A percentile compares a stretch with the other conserved stretches of the same genome.
Conservation (phyloP, 2,888 invertebrate genomes). For the Capitulum mitella region DNA sequence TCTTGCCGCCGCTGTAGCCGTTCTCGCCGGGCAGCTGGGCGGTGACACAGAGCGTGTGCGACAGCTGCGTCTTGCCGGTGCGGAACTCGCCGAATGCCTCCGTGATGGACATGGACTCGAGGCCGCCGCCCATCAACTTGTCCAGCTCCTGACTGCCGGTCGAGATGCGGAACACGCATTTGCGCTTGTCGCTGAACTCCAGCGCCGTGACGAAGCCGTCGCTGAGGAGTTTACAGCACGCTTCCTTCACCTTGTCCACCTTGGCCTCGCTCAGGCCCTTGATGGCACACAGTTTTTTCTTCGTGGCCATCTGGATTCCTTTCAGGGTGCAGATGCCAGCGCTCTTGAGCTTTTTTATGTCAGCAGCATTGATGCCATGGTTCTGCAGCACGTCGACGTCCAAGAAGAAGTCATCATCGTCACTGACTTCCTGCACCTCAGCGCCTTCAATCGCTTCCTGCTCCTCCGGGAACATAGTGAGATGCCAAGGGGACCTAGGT, state of each 20-base stretch:
- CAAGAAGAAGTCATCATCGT: conserved; percentile 63
- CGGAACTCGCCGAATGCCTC: conserved; percentile 77
- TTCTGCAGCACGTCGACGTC: conserved; percentile 60
- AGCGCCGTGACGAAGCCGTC: conserved; percentile 65
- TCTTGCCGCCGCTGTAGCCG: conserved; percentile 61
- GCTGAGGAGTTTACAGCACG: conserved; percentile 46
- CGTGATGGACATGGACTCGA: conserved; percentile 76
- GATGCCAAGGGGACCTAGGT: not conserved
- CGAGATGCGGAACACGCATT: conserved; percentile 60
- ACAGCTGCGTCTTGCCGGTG: conserved; percentile 72
- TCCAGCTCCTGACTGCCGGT: conserved; percentile 48
- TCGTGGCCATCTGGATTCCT: conserved; percentile 71
- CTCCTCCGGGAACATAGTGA: conserved; percentile 28
- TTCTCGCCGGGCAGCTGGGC: conserved; percentile 60
- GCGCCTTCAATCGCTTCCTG: conserved; percentile 33
- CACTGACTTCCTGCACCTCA: conserved; percentile 43
- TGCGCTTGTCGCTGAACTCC: conserved; percentile 63
- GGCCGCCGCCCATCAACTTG: conserved; percentile 65
- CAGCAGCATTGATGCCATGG: conserved; percentile 55
- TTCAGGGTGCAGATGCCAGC: conserved; percentile 72
- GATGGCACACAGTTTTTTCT: conserved; percentile 60
- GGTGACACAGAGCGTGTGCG: conserved; percentile 71
- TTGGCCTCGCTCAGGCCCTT: conserved; percentile 51
- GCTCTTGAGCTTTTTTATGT: conserved; percentile 66
- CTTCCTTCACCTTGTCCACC: conserved; percentile 53